phyloP scores from a whole-genome alignment of 2,888 invertebrate species.

The Ornithoptera priamus region DNA sequence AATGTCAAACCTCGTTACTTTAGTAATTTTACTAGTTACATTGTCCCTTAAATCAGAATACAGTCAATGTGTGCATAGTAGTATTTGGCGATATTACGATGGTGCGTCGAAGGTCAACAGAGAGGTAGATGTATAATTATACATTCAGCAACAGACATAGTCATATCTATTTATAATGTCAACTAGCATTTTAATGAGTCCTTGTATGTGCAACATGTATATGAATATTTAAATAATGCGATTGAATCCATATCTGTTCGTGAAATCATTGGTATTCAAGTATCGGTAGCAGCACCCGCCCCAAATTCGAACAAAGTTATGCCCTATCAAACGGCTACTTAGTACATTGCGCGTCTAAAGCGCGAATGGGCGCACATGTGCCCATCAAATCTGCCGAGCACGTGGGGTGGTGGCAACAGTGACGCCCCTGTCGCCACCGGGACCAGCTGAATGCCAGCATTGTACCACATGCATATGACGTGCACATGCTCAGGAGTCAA shows the following conservation, averaged over 20 bases:
- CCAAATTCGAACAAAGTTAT: constrained; percentile 32
- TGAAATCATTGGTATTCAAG: not conserved
- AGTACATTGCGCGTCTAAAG: constrained; percentile 32
- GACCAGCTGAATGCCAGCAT: constrained; percentile 60
- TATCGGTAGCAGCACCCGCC: not conserved
- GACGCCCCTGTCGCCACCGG: constrained; percentile 45
- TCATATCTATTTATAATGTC: no score
- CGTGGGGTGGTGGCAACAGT: constrained; percentile 50
- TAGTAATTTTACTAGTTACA: no score
- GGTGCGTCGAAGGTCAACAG: no score
- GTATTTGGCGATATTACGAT: no score
- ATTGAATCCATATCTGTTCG: not conserved
- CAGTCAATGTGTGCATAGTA: no score
- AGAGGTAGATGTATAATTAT: no score
- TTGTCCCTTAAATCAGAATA: no score
- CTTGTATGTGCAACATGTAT: not conserved
- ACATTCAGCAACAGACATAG: no score
- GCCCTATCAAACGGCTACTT: constrained; percentile 37
- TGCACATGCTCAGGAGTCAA: constrained; percentile 37
- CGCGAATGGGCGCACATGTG: constrained; percentile 45
- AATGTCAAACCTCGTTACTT: no score
- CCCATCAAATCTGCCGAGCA: constrained; percentile 60
- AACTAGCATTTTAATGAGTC: no score
- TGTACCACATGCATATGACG: constrained; percentile 66
- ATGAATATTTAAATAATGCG: not conserved